Conservation (phyloP, 2,797 vertebrate genomes). For the Spea hammondii region DNA sequence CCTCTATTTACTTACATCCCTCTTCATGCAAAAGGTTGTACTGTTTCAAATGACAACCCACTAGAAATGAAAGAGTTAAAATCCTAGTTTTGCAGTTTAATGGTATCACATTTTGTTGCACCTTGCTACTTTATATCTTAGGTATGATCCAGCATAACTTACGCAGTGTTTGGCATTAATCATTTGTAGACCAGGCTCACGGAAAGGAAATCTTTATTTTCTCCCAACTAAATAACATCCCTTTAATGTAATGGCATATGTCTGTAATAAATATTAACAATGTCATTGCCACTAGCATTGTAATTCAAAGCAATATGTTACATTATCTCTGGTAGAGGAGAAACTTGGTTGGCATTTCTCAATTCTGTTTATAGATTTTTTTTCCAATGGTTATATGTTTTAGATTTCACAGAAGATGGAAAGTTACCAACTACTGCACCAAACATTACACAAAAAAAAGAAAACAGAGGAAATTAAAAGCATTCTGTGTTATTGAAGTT, state of each 20-base stretch:
- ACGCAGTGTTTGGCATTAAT: constrained; percentile 47
- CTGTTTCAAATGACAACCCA: not conserved
- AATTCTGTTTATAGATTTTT: constrained; percentile 32
- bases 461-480: constrained; percentile 29
- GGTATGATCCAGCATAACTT: constrained; percentile 53
- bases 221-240: constrained; percentile 50
- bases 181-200: constrained; percentile 45
- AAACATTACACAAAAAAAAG: not conserved
- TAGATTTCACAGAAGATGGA: constrained; percentile 26
- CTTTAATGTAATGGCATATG: constrained; percentile 54
- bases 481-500: constrained; percentile 18
- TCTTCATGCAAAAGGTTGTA: not conserved
- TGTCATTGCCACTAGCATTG: constrained; percentile 48
- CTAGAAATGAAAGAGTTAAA: constrained; percentile 40
- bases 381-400: constrained; percentile 36
- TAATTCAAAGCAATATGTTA: constrained; percentile 47
- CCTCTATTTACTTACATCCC: too few relatives aligned
- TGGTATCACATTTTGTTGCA: constrained; percentile 18
- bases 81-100: constrained; percentile 38
- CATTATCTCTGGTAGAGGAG: constrained; percentile 12
- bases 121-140: constrained; percentile 48
- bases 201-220: constrained; percentile 52
- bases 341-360: constrained; percentile 8
- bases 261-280: constrained; percentile 54
- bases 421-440: constrained; percentile 13